Conservation (phyloP, 2,113 vertebrate species). For the Alces alces region DNA sequence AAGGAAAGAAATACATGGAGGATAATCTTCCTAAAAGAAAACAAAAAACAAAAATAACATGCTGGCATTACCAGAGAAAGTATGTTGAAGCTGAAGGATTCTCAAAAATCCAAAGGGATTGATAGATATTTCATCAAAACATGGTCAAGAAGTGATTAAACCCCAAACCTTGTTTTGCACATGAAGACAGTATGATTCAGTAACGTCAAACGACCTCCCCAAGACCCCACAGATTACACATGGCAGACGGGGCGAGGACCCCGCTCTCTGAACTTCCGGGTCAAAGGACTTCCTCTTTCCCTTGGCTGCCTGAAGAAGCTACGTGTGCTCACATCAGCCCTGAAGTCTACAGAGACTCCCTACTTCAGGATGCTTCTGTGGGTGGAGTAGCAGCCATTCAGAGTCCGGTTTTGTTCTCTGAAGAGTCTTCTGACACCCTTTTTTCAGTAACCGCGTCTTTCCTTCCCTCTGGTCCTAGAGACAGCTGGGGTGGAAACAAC, state of each 20-base stretch:
- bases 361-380: not conserved
- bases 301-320: not conserved
- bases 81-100: accelerated
- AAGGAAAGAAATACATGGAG: not conserved
- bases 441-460: not conserved
- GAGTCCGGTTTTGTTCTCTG: not conserved
- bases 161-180: not conserved
- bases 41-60: not conserved
- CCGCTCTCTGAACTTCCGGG: not conserved
- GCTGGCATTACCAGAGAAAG: not conserved
- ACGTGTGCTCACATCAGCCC: not conserved
- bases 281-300: not conserved
- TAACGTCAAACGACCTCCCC: not conserved
- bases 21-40: not conserved
- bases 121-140: not conserved
- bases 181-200: not conserved
- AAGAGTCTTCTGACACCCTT: not conserved
- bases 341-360: not conserved
- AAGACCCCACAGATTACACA: not conserved
- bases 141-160: not conserved
- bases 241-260: not conserved
- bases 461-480: not conserved
- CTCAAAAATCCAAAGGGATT: not conserved
- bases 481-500: not conserved
- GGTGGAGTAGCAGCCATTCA: not conserved